A percentile compares a stretch with the other conserved stretches of the same genome.
Evolutionary conservation across 2,797 vertebrate genomes (phyloP).

Genomic region (Crocidura indochinensis): DNA sequence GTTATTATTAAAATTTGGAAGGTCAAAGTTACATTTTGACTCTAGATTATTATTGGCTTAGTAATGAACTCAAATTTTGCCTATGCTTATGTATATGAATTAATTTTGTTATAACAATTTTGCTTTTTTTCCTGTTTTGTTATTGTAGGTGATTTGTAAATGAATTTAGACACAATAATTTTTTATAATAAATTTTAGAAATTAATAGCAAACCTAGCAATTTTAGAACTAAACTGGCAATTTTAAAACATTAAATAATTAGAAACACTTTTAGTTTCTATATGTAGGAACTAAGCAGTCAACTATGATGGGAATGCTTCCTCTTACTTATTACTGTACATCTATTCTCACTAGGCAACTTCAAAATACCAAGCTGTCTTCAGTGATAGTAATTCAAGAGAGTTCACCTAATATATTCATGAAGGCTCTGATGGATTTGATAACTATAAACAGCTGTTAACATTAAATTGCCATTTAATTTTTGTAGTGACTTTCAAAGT

Average conservation of each 20-base stretch:
- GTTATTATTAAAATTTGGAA: constrained; percentile 54
- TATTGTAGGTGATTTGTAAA: constrained; percentile 52
- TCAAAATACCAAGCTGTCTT: constrained; percentile 86
- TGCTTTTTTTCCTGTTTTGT: constrained; percentile 62
- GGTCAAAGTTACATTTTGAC: neutral
- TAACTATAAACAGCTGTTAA: constrained; percentile 85
- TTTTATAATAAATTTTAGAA: constrained; percentile 34
- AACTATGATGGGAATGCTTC: constrained; percentile 34
- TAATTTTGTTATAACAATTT: constrained; percentile 52
- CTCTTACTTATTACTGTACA: constrained; percentile 60
- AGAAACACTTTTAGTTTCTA: constrained; percentile 52
- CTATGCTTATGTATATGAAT: constrained; percentile 2
- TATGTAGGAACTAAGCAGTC: constrained; percentile 58
- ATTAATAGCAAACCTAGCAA: neutral
- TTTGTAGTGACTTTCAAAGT: constrained; percentile 86
- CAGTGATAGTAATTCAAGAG: constrained; percentile 73
- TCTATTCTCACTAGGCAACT: constrained; percentile 78
- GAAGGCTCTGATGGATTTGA: constrained; percentile 86
- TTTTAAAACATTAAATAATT: constrained; percentile 65
- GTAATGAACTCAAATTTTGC: constrained; percentile 44
- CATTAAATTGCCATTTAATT: constrained; percentile 87
- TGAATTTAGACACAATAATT: constrained; percentile 54
- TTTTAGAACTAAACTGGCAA: constrained; percentile 53
- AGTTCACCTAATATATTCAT: constrained; percentile 83
- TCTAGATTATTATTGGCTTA: constrained; percentile 22